Evolutionary conservation across 1,140 invertebrate genomes (phyloP).

Genomic region (Aphaenogaster ashmeadi): DNA sequence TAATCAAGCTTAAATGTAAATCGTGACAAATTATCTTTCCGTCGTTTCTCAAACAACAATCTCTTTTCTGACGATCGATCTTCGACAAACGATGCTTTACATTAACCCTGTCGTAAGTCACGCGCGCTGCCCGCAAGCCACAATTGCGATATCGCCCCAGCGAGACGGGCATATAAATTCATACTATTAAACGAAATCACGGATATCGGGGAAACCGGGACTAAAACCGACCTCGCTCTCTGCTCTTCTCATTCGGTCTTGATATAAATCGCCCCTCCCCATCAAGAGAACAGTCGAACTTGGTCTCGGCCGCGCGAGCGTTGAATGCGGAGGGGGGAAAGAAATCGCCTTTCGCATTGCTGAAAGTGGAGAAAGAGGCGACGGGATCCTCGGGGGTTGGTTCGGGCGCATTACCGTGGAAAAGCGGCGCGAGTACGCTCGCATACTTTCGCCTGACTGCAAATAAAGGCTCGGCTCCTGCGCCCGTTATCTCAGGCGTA

Average conservation of each 20-base stretch:
- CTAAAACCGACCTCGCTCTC: slow-evolving; percentile 20
- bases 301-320: slow-evolving; percentile 21
- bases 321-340: slow-evolving; percentile 15
- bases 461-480: slow-evolving; percentile 79
- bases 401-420: slow-evolving; percentile 65
- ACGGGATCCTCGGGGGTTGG: slow-evolving; percentile 10
- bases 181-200: slow-evolving; percentile 60
- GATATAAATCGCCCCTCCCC: slow-evolving; percentile 65
- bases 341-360: slow-evolving; percentile 59
- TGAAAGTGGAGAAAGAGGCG: slow-evolving; percentile 45
- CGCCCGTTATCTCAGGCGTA: slow-evolving; percentile 81
- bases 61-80: neutral
- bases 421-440: slow-evolving; percentile 67
- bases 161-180: slow-evolving; percentile 43
- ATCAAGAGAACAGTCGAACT: slow-evolving; percentile 36
- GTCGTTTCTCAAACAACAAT: neutral
- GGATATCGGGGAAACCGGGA: slow-evolving; percentile 26
- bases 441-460: slow-evolving; percentile 71
- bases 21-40: slow-evolving; percentile 23
- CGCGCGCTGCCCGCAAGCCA: neutral
- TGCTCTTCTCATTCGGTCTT: slow-evolving; percentile 48
- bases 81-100: neutral
- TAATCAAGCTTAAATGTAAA: slow-evolving; percentile 3
- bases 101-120: neutral
- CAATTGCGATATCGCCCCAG: slow-evolving; percentile 34